Base-by-base conservation (phyloP, 2,797 vertebrate genomes). In the Erpetoichthys calabaricus region DNA sequence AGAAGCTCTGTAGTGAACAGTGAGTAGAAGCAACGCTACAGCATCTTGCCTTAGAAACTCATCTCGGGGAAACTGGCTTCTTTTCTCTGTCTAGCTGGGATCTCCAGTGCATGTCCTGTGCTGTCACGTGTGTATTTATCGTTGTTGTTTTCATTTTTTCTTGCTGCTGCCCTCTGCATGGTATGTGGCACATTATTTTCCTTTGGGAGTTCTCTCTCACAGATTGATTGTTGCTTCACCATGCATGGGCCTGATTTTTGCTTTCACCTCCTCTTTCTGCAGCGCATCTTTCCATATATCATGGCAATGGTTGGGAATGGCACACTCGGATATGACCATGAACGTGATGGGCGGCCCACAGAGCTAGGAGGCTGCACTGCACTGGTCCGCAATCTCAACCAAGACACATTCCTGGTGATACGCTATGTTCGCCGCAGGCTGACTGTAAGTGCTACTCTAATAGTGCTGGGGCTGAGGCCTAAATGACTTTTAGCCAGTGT, bases 251-350 rank as follows among this genome's bases (percentile, higher is more conserved):
- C 50, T 8, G 4, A 25, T 3, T 25, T 3, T 5, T 46, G 44
- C 46, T 53, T 47, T 45, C 5, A 10, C 9, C 5, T 60, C 59
- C 7, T 45, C 49, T 55, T 59, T 55, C 45, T 1, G 1, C 73
- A 97, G 93, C 83, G 94, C 0, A 87, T 95, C 44, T 98, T 97
- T 74, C 95, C 95, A 1, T 93, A 90, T 42, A 73, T 98, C 57
- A 80, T 92, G 0, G 90, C 91, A 65, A 98, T 98, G 93, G 88
- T 98, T 59, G 94, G 87, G 50, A 98, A 98, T 0, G 94, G 95
- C 52, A 92, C 74, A 3, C 78, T 98, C 58, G 70, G 80, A 65
- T 98, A 98, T 1, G 89, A 97, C 72, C 95, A 98, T 1, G 90
- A 93, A 59, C 80, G 89, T 1, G 95, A 98, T 0, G 94, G 95